phyloP scores from a whole-genome alignment of 2,888 invertebrate genomes.

The Hecatera dysodea region DNA sequence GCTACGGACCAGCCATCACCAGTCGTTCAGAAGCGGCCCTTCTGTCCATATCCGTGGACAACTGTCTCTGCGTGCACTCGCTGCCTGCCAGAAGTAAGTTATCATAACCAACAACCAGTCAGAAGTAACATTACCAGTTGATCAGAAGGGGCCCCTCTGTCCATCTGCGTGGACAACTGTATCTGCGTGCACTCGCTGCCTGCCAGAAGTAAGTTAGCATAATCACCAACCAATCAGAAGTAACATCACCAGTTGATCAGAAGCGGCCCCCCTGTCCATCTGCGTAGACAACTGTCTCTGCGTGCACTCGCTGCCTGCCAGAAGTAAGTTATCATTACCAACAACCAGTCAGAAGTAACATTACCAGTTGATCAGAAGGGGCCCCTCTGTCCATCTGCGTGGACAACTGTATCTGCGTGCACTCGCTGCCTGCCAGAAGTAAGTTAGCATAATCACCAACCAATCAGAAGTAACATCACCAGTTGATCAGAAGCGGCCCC shows the following conservation, averaged over 20 bases:
- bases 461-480: slow-evolving; percentile 83
- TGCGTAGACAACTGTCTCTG: slow-evolving; percentile 98
- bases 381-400: slow-evolving; percentile 98
- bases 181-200: slow-evolving; percentile 97
- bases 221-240: slow-evolving; percentile 81
- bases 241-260: slow-evolving; percentile 92
- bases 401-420: slow-evolving; percentile 97
- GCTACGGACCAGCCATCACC: slow-evolving; percentile 93
- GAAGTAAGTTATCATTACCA: slow-evolving; percentile 90
- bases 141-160: slow-evolving; percentile 96
- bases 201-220: slow-evolving; percentile 93
- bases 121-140: slow-evolving; percentile 91
- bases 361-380: slow-evolving; percentile 95
- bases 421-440: slow-evolving; percentile 95
- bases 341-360: slow-evolving; percentile 73
- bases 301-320: slow-evolving; percentile 95
- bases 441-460: slow-evolving; percentile 74
- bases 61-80: slow-evolving; percentile 97
- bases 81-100: slow-evolving; percentile 94
- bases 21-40: slow-evolving; percentile 96
- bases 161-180: slow-evolving; percentile 98
- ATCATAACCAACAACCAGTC: slow-evolving; percentile 16
- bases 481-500: slow-evolving; percentile 96
- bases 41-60: slow-evolving; percentile 98
- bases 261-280: slow-evolving; percentile 97